Conservation (phyloP, 2,797 vertebrate species). For the Danionella dracula region DNA sequence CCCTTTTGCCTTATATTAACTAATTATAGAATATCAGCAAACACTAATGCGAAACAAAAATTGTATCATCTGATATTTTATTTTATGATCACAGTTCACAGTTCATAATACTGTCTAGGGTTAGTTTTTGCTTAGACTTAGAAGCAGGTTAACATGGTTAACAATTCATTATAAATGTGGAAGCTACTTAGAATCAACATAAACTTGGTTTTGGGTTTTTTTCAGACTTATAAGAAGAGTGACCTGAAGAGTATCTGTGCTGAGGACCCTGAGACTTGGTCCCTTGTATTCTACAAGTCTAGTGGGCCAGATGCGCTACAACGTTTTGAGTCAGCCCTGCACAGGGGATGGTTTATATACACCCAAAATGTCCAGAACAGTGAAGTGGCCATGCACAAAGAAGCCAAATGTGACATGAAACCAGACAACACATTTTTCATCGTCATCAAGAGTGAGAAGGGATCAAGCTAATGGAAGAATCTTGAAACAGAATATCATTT, state of each 20-base stretch:
- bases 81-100: too few relatives aligned
- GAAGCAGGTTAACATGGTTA: too few relatives aligned
- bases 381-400: not conserved
- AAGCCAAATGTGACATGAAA: not conserved
- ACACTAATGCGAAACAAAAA: too few relatives aligned
- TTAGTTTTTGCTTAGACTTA: too few relatives aligned
- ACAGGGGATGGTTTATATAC: slow-evolving; percentile 66
- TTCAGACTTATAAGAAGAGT: slow-evolving; percentile 53
- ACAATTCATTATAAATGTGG: too few relatives aligned
- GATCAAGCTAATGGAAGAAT: too few relatives aligned
- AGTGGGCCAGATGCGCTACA: not conserved
- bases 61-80: too few relatives aligned
- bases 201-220: not conserved
- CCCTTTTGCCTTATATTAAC: too few relatives aligned
- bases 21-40: too few relatives aligned
- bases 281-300: slow-evolving; percentile 73
- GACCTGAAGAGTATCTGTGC: slow-evolving; percentile 56
- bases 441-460: not conserved
- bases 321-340: slow-evolving; percentile 65
- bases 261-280: slow-evolving; percentile 46
- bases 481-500: too few relatives aligned
- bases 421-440: not conserved
- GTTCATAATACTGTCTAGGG: too few relatives aligned
- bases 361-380: slow-evolving; percentile 6
- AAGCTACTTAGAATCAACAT: too few relatives aligned